A percentile compares a stretch with the other conserved stretches of the same genome.
Evolutionary conservation across 2,888 invertebrate species (phyloP).

Genomic region (Desoria tigrina): DNA sequence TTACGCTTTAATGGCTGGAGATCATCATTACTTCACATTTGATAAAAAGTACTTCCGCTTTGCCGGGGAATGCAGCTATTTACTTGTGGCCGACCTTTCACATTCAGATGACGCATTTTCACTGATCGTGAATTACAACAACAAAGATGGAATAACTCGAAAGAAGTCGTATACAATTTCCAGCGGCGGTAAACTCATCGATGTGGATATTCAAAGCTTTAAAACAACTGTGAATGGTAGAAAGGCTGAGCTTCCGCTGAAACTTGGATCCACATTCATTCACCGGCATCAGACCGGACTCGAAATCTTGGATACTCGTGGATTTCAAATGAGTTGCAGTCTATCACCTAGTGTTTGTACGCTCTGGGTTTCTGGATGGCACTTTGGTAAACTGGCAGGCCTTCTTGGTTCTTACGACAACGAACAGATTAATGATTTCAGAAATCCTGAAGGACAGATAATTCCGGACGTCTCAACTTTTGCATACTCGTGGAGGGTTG

Average conservation of each 20-base stretch:
- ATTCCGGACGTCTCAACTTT: slow-evolving; percentile 56
- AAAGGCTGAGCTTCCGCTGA: slow-evolving; percentile 58
- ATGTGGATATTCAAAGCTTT: slow-evolving; percentile 54
- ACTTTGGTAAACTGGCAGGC: slow-evolving; percentile 61
- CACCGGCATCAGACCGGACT: slow-evolving; percentile 56
- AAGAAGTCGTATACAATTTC: slow-evolving; percentile 55
- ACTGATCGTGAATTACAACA: slow-evolving; percentile 59
- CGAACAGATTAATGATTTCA: slow-evolving; percentile 59
- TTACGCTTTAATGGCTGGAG: slow-evolving; percentile 58
- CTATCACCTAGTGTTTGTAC: slow-evolving; percentile 57
- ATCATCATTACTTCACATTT: slow-evolving; percentile 60
- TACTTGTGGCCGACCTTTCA: slow-evolving; percentile 59
- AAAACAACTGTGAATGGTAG: slow-evolving; percentile 56
- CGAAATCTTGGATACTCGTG: slow-evolving; percentile 56
- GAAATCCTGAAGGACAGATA: slow-evolving; percentile 55
- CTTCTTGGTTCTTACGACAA: slow-evolving; percentile 62
- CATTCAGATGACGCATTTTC: slow-evolving; percentile 58
- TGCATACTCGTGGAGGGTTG: slow-evolving; percentile 58
- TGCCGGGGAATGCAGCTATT: slow-evolving; percentile 60
- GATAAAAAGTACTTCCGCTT: slow-evolving; percentile 60
- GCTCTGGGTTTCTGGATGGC: slow-evolving; percentile 60
- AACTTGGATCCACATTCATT: slow-evolving; percentile 55
- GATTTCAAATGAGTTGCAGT: slow-evolving; percentile 58
- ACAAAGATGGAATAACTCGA: slow-evolving; percentile 56
- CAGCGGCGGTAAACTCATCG: slow-evolving; percentile 53